Percentiles rank a stretch among this genome's conserved stretches.
Evolutionary conservation across 2,113 vertebrate species (phyloP).

Genomic region (Corythaeola cristata): DNA sequence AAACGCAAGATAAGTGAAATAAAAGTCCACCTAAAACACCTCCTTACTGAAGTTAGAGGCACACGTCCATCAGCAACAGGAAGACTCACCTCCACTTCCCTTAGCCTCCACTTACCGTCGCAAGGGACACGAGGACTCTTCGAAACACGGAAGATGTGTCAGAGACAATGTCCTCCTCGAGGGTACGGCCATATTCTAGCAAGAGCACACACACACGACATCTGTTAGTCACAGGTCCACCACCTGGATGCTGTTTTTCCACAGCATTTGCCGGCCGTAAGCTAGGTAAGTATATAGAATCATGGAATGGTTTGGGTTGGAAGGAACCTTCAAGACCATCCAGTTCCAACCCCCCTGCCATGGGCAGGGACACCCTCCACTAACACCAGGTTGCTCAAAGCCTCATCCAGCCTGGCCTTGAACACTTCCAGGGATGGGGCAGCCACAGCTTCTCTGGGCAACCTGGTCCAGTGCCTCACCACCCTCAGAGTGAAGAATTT

Average conservation of each 20-base stretch:
- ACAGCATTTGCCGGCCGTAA: background rate
- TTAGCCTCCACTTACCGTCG: slow-evolving; percentile 76
- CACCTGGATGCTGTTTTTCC: background rate
- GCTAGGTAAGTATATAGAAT: background rate
- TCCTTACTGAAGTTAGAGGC: background rate
- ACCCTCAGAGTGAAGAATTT: too few relatives aligned
- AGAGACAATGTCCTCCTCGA: slow-evolving; percentile 87
- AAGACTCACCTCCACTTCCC: background rate
- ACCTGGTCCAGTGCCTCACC: too few relatives aligned
- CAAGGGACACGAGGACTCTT: slow-evolving; percentile 91
- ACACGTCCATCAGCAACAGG: background rate
- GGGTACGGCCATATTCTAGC: slow-evolving; percentile 78
- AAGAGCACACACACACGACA: background rate
- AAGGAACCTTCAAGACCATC: too few relatives aligned
- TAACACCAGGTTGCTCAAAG: too few relatives aligned
- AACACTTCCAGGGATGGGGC: too few relatives aligned
- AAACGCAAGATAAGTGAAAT: background rate
- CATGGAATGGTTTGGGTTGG: too few relatives aligned
- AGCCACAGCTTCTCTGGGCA: too few relatives aligned
- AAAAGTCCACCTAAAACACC: background rate
- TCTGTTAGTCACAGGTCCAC: background rate
- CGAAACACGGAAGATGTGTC: slow-evolving; percentile 93
- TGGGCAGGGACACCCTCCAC: too few relatives aligned
- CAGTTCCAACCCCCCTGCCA: too few relatives aligned
- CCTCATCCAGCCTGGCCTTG: too few relatives aligned